Evolutionary conservation across 1,140 invertebrate species (phyloP), one percentile per base, ranked within the genome.

Genomic region (Alviniconcha marisindica): DNA sequence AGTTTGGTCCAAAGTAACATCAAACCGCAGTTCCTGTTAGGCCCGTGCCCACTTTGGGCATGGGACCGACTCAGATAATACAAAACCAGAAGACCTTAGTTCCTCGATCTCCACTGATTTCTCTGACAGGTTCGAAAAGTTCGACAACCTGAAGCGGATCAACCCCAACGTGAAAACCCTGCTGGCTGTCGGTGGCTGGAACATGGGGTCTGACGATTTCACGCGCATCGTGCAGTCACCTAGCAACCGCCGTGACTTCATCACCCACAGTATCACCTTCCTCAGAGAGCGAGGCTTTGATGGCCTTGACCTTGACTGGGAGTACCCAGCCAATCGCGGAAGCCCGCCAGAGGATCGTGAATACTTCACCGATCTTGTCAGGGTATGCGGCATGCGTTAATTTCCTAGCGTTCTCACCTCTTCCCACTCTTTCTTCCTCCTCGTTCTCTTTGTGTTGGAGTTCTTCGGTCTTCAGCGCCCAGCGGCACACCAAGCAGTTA

Each of bases 221-320:
- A 89, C 87, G 21, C 69, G 60, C 0, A 89, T 93, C 88, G 88
- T 91, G 0, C 60, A 82, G 2, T 86, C 86, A 24, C 38, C 82
- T 36, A 63, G 63, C 28, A 86, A 83, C 33, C 84, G 91, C 38
- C 54, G 85, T 2, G 82, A 83, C 24, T 92, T 92, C 85, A 86
- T 87, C 24, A 44, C 73, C n/a, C 77, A 87, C 40, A 95, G 96
- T 36, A 95, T 99, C 15, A 96, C 96, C 92, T 99, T 98, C 91
- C 94, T 99, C 69, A 94, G 98, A 84, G 96, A 97, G 89, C 97
- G 98, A 91, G 96, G 97, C 88, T 99, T 99, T 92, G 98, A 99
- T 93, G 98, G 98, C 12, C 94, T 99, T 33, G 98, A 99, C 93
- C 94, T 99, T 85, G 98, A 99, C 91, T 99, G 98, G 97, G 98